These are phyloP conservation scores for Caenorhabditis doughertyi DNA, from an alignment of 2,888 invertebrate species.

Conservation along the genomic window DNA sequence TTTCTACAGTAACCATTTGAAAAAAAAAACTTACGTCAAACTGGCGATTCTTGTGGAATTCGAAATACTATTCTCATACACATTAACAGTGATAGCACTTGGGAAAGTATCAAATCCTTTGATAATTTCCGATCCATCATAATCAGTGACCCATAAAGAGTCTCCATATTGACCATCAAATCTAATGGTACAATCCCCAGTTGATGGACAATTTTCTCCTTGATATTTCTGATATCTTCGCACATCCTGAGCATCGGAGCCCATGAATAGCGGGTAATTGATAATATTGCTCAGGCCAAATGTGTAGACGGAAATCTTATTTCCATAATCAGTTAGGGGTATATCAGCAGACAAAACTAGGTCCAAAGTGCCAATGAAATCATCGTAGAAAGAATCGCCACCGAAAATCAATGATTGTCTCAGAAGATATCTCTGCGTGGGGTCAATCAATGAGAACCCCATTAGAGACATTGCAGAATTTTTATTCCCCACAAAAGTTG, in stretches of 20 bases:
- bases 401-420: constrained; percentile 17
- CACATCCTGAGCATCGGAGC: neutral
- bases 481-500: too few relatives aligned
- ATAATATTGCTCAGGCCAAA: neutral
- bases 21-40: constrained; percentile 18
- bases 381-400: neutral
- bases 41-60: constrained; percentile 22
- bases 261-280: constrained; percentile 12
- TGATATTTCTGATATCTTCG: neutral
- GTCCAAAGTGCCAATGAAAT: neutral
- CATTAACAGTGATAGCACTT: neutral
- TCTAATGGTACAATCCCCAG: constrained; percentile 16
- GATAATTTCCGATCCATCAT: constrained; percentile 22
- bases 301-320: constrained; percentile 21
- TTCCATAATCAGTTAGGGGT: neutral
- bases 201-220: constrained; percentile 27
- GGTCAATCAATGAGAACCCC: too few relatives aligned
- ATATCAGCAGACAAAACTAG: neutral
- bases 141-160: constrained; percentile 22
- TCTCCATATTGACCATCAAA: neutral
- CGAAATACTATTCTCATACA: constrained; percentile 27
- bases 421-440: neutral
- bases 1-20: too few relatives aligned
- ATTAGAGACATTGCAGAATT: too few relatives aligned
- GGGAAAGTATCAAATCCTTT: constrained; percentile 25